Evolutionary conservation across 2,888 invertebrate genomes (phyloP), one percentile per base, ranked within the genome.

Genomic region (Phrixothrix hirtus): DNA sequence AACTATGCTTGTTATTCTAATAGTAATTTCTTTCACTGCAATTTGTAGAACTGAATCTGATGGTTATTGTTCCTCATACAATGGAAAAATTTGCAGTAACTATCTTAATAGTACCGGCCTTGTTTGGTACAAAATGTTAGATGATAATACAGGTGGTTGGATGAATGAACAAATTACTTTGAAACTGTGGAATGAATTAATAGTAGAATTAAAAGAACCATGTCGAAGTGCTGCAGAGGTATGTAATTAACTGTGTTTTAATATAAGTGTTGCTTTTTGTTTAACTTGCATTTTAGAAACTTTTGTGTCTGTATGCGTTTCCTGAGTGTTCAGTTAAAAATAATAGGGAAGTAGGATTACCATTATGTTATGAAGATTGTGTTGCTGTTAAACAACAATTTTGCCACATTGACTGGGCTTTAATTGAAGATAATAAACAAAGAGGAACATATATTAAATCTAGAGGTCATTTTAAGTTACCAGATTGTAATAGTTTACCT

Each of bases 391-490:
- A 88, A 72, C 85, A 89, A 73, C 85, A 93, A 68, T 92, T 94
- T 76, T 97, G 96, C 76, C 93, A 90, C 74, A 91, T 89, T 70
- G 92, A 95, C 72, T 96, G 96, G 95, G 89, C 90, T 14, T 78
- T 91, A 48, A 85, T 95, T 46, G 92, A 94, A 75, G 91, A 92
- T 68, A 89, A 90, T 72, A 94, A 92, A 71, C 83, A 84, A 52
- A 82, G 87, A 54, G 86, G 88, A 32, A 85, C 90, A 54, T 88
- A 80, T 71, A 85, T 91, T 62, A 86, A 90, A 73, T 87, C 88
- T 14, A 81, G 91, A 59, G 93, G 91, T 1, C 92, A 94, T 72
- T 95, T 95, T 72, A 81, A 88, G 43, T 79, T 96, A 62, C 96
- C 96, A 1, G 86, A 89, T 66, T 97, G 96, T 77, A 85, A 89